Base-by-base conservation (phyloP, 2,797 vertebrate genomes). In the Gambusia yucatana region DNA sequence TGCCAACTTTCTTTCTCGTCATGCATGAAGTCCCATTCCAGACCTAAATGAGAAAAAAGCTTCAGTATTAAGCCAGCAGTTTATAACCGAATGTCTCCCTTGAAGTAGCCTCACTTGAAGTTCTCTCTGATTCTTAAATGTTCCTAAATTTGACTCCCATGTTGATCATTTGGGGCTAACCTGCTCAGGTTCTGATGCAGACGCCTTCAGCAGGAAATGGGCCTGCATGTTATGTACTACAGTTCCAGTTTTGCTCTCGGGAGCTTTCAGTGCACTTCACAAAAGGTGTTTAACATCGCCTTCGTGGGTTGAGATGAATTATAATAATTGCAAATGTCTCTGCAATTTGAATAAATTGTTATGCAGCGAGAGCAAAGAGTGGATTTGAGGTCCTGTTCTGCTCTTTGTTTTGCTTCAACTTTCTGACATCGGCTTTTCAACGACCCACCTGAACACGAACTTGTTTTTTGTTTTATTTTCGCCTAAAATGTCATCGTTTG, bases 241-340 rank as follows among this genome's bases (percentile, higher is more conserved):
- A 78, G 80, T 80, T 88, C 83, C 77, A 79, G 84, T 90, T 89
- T 90, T 92, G 87, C 90, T 92, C 88, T 86, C 78, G 82, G 89
- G 65, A 83, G 90, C 86, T 90, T 87, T 92, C 84, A 89, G 79
- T 77, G 79, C 78, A 84, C 85, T 91, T 84, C 82, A 82, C 86
- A 84, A 90, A 72, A 93, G 90, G 90, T 90, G 91, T 90, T 92
- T 92, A 92, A 89, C 86, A 84, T 81, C 84, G 87, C 91, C 86
- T 90, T 93, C 93, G 91, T 88, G 91, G 84, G 90, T 74, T 75
- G 87, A 91, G 87, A 93, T 93, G 84, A 89, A 89, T 94, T 92
- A 91, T 93, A 93, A 93, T 93, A 93, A 93, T 94, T 93, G 90
- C 91, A 93, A 91, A 94, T 94, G 93, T 81, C 77, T 80, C 83